phyloP scores from a whole-genome alignment of 2,113 vertebrate species.

The Pomatostomus ruficeps region DNA sequence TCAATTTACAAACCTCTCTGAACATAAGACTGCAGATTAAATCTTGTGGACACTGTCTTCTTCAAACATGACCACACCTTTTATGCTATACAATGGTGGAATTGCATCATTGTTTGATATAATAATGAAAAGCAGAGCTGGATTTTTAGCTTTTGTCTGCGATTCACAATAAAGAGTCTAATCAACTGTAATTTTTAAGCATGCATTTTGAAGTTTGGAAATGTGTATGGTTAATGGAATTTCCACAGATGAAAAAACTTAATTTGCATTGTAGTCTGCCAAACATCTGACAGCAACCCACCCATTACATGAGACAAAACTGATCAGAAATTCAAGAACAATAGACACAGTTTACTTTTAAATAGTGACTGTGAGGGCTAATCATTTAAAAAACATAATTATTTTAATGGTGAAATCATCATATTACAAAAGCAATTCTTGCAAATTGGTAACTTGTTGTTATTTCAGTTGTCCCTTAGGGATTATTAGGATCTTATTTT shows the following conservation, averaged over 20 bases:
- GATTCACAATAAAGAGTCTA: conserved; percentile 15
- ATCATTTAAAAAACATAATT: background rate
- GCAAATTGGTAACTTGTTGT: background rate
- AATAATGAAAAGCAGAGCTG: background rate
- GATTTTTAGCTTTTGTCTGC: conserved; percentile 23
- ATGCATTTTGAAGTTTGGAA: conserved; percentile 32
- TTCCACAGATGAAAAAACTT: background rate
- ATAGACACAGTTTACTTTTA: background rate
- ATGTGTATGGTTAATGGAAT: background rate
- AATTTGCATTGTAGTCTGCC: conserved; percentile 17
- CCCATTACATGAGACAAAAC: background rate
- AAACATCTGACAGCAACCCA: conserved; percentile 7
- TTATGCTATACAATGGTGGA: background rate
- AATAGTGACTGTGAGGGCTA: background rate
- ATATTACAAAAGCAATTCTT: background rate
- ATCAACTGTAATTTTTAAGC: conserved; percentile 47
- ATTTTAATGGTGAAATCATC: background rate
- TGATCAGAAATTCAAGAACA: background rate
- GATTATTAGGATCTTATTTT: background rate
- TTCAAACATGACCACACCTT: conserved; percentile 32
- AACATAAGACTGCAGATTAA: conserved; percentile 48
- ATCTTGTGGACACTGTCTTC: conserved; percentile 30
- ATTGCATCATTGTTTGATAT: conserved; percentile 17
- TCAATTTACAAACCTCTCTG: conserved; percentile 49
- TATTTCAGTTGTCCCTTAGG: background rate